Evolutionary conservation across 1,140 invertebrate genomes (phyloP).

Genomic region (Plodia interpunctella): DNA sequence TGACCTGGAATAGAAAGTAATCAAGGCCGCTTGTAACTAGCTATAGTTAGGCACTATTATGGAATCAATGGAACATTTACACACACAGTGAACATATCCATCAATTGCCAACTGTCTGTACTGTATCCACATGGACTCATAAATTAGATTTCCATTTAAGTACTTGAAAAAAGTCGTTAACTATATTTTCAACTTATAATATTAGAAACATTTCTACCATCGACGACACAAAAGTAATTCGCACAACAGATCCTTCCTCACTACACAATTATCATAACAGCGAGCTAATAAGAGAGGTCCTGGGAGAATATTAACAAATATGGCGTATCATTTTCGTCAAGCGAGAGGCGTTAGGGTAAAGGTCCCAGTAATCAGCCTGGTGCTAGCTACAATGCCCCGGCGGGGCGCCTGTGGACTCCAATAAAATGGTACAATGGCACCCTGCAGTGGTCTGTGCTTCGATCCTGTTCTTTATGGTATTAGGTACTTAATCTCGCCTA

Average conservation of each 20-base stretch:
- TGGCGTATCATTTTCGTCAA: slow-evolving; percentile 36
- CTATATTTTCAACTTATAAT: too few species aligned
- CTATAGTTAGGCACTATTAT: too few species aligned
- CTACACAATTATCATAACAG: slow-evolving; percentile 8
- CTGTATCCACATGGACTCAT: too few species aligned
- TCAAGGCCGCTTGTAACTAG: too few species aligned
- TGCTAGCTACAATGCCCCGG: slow-evolving; percentile 35
- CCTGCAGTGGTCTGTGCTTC: slow-evolving; percentile 36
- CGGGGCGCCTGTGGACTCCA: slow-evolving; percentile 51
- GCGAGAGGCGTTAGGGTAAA: slow-evolving; percentile 25
- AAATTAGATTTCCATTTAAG: too few species aligned
- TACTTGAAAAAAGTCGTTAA: too few species aligned
- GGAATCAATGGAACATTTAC: too few species aligned
- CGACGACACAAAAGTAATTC: background rate
- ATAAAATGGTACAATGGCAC: slow-evolving; percentile 62
- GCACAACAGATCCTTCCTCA: background rate
- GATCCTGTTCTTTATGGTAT: slow-evolving; percentile 48
- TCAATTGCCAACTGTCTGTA: too few species aligned
- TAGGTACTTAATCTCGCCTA: slow-evolving; percentile 52
- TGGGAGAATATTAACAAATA: slow-evolving; percentile 40
- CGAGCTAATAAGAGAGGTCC: slow-evolving; percentile 13
- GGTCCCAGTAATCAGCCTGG: slow-evolving; percentile 27
- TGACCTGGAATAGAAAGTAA: too few species aligned
- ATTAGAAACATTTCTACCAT: too few species aligned
- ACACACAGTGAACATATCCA: too few species aligned